Conservation (phyloP, 2,888 invertebrate species). For the Pachydiplax longipennis region DNA sequence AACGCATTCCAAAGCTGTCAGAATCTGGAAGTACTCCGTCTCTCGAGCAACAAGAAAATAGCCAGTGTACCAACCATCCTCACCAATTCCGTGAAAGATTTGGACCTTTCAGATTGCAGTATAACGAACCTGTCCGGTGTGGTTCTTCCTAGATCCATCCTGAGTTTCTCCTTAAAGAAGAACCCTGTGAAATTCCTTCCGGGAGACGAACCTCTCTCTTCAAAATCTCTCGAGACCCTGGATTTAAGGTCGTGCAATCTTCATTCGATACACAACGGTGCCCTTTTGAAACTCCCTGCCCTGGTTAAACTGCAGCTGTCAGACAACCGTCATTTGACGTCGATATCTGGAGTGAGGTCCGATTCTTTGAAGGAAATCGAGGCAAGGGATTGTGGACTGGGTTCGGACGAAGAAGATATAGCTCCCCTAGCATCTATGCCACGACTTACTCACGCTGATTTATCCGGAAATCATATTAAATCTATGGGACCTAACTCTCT, state of each 20-base stretch:
- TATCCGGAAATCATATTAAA: neutral
- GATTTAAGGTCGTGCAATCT: neutral
- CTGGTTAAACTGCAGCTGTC: neutral
- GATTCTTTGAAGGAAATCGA: neutral
- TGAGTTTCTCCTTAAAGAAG: neutral
- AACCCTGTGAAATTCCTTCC: neutral
- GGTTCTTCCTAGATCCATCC: neutral
- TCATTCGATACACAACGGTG: neutral
- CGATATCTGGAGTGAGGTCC: neutral
- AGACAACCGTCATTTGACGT: neutral
- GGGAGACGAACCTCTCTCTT: neutral
- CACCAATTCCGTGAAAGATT: neutral
- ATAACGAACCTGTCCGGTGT: neutral
- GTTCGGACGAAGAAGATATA: neutral
- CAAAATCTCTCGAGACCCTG: neutral
- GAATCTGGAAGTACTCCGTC: neutral
- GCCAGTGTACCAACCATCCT: neutral
- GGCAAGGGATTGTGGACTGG: neutral
- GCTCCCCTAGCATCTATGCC: conserved; percentile 6
- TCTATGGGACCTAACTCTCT: neutral
- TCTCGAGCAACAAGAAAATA: neutral
- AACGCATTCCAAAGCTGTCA: neutral
- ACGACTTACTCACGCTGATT: neutral
- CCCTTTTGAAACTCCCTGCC: neutral
- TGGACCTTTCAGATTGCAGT: neutral